phyloP scores from a whole-genome alignment of 2,113 vertebrate species.

The Myodes glareolus region DNA sequence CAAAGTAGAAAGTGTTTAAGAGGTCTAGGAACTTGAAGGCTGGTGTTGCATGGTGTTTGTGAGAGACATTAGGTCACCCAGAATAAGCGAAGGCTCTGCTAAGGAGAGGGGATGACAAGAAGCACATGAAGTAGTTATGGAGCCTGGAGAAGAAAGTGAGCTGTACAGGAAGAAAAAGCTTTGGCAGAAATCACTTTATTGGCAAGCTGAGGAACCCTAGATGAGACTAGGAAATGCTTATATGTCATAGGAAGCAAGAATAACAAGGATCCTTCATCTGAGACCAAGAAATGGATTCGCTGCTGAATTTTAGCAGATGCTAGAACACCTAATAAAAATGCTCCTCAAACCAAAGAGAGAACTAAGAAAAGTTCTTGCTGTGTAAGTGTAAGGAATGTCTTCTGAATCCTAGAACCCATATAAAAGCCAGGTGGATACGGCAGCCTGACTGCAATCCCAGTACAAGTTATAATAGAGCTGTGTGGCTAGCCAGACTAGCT shows the following conservation, averaged over 20 bases:
- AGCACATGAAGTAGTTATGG: background rate
- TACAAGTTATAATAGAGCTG: background rate
- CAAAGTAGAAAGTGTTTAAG: background rate
- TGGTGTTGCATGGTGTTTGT: background rate
- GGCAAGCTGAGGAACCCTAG: background rate
- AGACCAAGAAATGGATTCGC: background rate
- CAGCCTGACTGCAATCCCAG: background rate
- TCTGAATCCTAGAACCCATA: background rate
- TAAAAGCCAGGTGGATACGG: background rate
- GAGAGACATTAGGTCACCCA: background rate
- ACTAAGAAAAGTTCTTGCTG: background rate
- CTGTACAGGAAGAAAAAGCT: background rate
- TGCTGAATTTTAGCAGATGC: background rate
- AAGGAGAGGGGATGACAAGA: background rate
- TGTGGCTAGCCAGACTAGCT: background rate
- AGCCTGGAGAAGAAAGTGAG: background rate
- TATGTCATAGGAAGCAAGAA: background rate
- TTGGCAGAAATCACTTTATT: background rate
- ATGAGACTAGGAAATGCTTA: background rate
- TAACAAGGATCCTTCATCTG: background rate
- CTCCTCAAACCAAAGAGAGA: background rate
- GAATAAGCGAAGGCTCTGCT: background rate
- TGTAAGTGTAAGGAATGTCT: background rate
- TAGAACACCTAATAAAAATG: background rate
- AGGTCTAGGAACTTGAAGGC: background rate